Evolutionary conservation across 2,113 vertebrate species (phyloP), one percentile per base, ranked within the genome.

Genomic region (Hippoglossus stenolepis): DNA sequence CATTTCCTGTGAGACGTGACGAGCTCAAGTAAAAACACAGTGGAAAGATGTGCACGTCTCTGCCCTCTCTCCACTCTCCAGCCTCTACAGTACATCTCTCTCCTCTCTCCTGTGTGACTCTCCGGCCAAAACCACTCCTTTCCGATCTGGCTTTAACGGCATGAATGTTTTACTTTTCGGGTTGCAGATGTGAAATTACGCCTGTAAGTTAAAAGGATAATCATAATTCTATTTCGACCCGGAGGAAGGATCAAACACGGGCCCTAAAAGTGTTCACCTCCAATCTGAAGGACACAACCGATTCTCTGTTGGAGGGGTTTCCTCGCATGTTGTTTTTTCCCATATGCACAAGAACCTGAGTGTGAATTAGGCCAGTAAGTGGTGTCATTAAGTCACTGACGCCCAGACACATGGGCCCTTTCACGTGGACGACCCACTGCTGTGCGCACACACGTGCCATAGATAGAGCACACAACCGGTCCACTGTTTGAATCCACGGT

Each of bases 351-450:
- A 91, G 72, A 84, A 80, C 77, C 87, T 89, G 91, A 88, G 91
- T 90, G 90, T 93, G 91, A 91, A 93, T 93, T 91, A 81, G 73
- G 66, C 79, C 83, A 58, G 83, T 91, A 93, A 93, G 93, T 93
- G 87, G 90, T 87, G 87, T 92, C 84, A 93, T 94, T 94, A 94
- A 93, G 79, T 87, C 76, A 86, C 60, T 45, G 74, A 88, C 64
- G 53, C 54, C 68, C 79, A 90, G 80, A 94, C 93, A 94, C 93
- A 90, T 23, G 26, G 73, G 60, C 68, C 92, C 92, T 93, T 94
- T 94, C 89, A 95, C 82, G 23, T 70, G 31, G 77, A 75, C 45
- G 58, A 76, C 77, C 68, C 83, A 60, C 85, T 14, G 75, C 38
- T 67, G 83, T 45, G 31, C 10, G 66, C 86, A 90, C 92, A 93